Evolutionary conservation across 2,797 vertebrate genomes (phyloP), one percentile per base, ranked within the genome.

Genomic region (Muscicapa comitata): DNA sequence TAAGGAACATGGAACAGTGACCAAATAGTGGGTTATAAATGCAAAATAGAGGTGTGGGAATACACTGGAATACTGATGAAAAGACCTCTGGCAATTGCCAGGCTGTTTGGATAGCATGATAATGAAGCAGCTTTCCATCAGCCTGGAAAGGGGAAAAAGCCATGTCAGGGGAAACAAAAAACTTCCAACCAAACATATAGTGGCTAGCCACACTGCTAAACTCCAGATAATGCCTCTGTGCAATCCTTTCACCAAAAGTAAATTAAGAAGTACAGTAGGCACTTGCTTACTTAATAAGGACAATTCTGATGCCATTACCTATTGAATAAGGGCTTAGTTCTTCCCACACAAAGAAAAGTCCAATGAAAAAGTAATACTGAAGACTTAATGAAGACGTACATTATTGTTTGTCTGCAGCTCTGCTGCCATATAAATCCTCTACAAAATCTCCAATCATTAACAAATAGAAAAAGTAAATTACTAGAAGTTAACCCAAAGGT

Each of bases 391-490:
- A 96, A 86, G 66, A 80, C 66, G 11, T 38, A 76, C 6, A 63
- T 85, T 91, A 79, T 77, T 90, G 74, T 92, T 84, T 57, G 66
- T 85, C 78, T 87, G 38, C 50, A 73, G 20, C 58, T 91, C 80
- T 87, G 55, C 66, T 93, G 82, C 68, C 62, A 80, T 40, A 71
- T 35, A 85, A 91, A 91, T 66, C 48, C 51, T 58, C 77, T 33
- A 79, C 3, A 4, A 92, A 94, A 63, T 82, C 79, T 94, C 82
- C 67, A 89, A 73, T 71, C 25, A 67, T 62, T 79, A 94, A 92
- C 42, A 61, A 91, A 75, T 17, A 91, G 67, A 81, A 93, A 94
- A 92, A 93, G 78, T 29, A 94, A 92, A 82, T 65, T 57, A 58
- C 67, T 65, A 17, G 45, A 55, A 91, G 73, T 82, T 92, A 59